Percentiles rank a stretch among this genome's conserved stretches.
phyloP scores from a whole-genome alignment of 2,797 vertebrate genomes.

The Monodelphis domestica region DNA sequence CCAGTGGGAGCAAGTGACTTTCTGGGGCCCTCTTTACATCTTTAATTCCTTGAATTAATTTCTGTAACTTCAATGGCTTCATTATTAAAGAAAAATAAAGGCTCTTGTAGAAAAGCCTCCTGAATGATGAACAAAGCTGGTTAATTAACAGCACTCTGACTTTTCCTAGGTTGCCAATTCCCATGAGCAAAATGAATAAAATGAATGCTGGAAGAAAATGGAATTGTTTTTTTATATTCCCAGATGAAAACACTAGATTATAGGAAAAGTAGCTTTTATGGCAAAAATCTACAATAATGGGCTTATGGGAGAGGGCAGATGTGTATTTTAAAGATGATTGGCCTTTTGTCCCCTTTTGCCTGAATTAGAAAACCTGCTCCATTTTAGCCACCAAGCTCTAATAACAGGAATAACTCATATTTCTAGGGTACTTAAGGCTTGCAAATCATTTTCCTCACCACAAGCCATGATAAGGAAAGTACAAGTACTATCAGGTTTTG shows the following conservation, averaged over 20 bases:
- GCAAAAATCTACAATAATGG: constrained; percentile 46
- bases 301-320: neutral
- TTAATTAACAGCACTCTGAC: constrained; percentile 60
- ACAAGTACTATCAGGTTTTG: neutral
- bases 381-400: neutral
- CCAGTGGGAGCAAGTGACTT: constrained; percentile 34
- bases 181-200: constrained; percentile 45
- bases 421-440: neutral
- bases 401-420: neutral
- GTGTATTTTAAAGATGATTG: constrained; percentile 34
- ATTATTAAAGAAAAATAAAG: constrained; percentile 64
- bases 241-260: constrained; percentile 43
- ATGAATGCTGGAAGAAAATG: constrained; percentile 46
- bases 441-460: neutral
- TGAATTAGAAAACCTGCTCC: neutral
- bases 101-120: constrained; percentile 49
- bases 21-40: constrained; percentile 52
- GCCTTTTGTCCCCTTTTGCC: constrained; percentile 13
- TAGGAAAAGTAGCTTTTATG: constrained; percentile 37
- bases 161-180: constrained; percentile 58
- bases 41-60: constrained; percentile 57
- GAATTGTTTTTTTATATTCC: constrained; percentile 45
- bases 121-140: constrained; percentile 64
- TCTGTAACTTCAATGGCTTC: constrained; percentile 55
- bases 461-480: neutral